phyloP scores from a whole-genome alignment of 2,113 vertebrate species.

The Pelusios castaneus region DNA sequence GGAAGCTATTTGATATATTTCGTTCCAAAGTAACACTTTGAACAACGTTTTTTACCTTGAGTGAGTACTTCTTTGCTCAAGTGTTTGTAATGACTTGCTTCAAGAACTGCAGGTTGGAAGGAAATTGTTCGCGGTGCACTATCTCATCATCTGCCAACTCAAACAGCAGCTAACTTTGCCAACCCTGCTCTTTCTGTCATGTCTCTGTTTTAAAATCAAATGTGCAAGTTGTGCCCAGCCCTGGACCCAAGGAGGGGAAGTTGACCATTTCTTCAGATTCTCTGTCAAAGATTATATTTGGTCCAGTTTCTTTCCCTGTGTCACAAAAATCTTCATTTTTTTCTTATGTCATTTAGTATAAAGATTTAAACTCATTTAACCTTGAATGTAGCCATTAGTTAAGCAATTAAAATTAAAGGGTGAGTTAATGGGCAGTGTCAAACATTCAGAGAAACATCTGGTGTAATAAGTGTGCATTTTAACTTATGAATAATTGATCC shows the following conservation, averaged over 20 bases:
- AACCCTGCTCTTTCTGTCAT: accelerated
- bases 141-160: not conserved
- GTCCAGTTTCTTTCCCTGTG: not conserved
- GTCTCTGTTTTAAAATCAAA: not conserved
- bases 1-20: accelerated
- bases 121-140: not conserved
- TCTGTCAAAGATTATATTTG: not conserved
- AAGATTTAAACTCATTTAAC: constrained; percentile 72
- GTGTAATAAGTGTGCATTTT: constrained; percentile 69
- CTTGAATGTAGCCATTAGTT: constrained; percentile 74
- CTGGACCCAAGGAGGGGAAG: accelerated
- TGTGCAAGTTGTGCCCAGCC: not conserved
- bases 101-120: not conserved
- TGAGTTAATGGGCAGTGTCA: constrained; percentile 78
- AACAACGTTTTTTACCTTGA: not conserved
- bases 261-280: not conserved
- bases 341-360: no score
- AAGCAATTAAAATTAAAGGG: constrained; percentile 77
- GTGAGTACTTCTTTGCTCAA: accelerated
- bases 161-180: not conserved
- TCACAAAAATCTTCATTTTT: constrained; percentile 4
- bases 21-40: not conserved
- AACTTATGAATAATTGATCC: constrained; percentile 74
- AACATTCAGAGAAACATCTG: constrained; percentile 76
- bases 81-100: not conserved